These are phyloP conservation scores for Probaryconus sp. DNA, from an alignment of 1,140 invertebrate species.

Conservation along the genomic window DNA sequence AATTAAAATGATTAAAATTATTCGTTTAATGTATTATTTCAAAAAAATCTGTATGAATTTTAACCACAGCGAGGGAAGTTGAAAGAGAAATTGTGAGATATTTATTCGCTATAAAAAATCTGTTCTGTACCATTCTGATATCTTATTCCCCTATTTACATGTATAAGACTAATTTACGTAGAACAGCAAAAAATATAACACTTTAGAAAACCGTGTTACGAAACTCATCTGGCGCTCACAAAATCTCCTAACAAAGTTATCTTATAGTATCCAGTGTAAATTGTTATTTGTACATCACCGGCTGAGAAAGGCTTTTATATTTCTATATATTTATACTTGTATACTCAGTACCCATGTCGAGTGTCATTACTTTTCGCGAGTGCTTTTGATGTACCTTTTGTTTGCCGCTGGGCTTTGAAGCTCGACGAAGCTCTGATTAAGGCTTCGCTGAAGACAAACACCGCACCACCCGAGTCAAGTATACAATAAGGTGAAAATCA, in stretches of 20 bases:
- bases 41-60: too few relatives aligned
- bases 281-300: slow-evolving; percentile 56
- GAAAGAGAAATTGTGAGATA: too few relatives aligned
- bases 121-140: neutral
- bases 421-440: slow-evolving; percentile 57
- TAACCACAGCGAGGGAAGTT: too few relatives aligned
- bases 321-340: slow-evolving; percentile 47
- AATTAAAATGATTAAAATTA: too few relatives aligned
- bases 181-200: slow-evolving; percentile 12
- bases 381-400: slow-evolving; percentile 65
- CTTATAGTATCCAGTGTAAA: slow-evolving; percentile 46
- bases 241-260: slow-evolving; percentile 50
- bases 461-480: slow-evolving; percentile 51
- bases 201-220: slow-evolving; percentile 37
- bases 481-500: slow-evolving; percentile 61
- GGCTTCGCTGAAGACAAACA: slow-evolving; percentile 58
- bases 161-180: neutral
- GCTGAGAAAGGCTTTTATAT: slow-evolving; percentile 52
- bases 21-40: too few relatives aligned
- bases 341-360: slow-evolving; percentile 49
- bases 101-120: neutral
- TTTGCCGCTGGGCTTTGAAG: slow-evolving; percentile 57
- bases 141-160: slow-evolving; percentile 17
- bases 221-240: slow-evolving; percentile 29
- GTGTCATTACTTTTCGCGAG: slow-evolving; percentile 63